Percentiles rank a stretch among this genome's conserved stretches.
Conservation (phyloP, 2,888 invertebrate species). For the Agrochola macilenta region DNA sequence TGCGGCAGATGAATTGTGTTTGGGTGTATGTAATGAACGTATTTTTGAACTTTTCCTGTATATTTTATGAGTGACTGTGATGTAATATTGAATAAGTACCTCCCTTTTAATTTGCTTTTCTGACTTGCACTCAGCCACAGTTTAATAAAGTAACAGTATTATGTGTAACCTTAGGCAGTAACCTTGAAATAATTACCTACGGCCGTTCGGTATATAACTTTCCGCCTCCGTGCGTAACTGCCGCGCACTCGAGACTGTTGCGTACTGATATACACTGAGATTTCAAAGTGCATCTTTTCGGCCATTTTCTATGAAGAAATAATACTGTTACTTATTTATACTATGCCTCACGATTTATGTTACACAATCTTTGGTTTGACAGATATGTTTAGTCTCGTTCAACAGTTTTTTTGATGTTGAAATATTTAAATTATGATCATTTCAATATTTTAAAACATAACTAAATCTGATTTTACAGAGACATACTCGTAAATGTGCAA, state of each 20-base stretch:
- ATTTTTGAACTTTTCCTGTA: not conserved
- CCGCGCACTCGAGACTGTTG: no score
- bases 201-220: no score
- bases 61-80: not conserved
- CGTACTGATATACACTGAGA: no score
- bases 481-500: not conserved
- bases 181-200: no score
- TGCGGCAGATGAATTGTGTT: conserved; percentile 30
- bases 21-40: conserved; percentile 16
- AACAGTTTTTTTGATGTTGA: not conserved
- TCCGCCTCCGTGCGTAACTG: no score
- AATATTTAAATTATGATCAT: not conserved
- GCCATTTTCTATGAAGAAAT: no score
- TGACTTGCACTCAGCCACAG: not conserved
- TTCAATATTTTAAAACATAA: no score
- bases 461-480: not conserved
- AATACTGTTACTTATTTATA: no score
- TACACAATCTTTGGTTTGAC: not conserved
- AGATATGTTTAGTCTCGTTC: not conserved
- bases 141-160: no score
- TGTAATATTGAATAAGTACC: not conserved
- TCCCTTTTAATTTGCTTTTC: not conserved
- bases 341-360: not conserved
- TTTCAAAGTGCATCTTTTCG: no score
- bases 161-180: no score